Percentiles rank a stretch among this genome's conserved stretches.
Conservation (phyloP, 1,140 invertebrate genomes). For the Oryzaephilus surinamensis region DNA sequence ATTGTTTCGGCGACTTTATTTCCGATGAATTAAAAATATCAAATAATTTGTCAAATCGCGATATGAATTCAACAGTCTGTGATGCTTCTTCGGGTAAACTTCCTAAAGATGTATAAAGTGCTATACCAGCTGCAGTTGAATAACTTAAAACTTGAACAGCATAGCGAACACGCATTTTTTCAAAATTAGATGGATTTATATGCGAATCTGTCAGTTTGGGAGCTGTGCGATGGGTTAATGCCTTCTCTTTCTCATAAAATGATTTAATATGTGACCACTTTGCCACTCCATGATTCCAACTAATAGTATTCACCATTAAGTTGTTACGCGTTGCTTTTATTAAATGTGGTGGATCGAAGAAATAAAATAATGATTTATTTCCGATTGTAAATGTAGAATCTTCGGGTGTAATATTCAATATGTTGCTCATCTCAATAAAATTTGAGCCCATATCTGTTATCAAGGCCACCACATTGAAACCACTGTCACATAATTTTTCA, state of each 20-base stretch:
- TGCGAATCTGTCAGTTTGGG: conserved; percentile 24
- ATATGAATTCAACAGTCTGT: conserved; percentile 13
- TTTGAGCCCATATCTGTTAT: conserved; percentile 19
- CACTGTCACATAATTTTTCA: conserved; percentile 14
- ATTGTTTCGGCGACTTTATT: conserved; percentile 1
- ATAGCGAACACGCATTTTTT: conserved; percentile 28
- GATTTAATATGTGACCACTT: conserved; percentile 1
- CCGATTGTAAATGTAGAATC: conserved; percentile 18
- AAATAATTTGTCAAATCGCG: conserved; percentile 20
- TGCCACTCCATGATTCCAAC: conserved; percentile 1
- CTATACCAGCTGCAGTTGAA: conserved; percentile 20
- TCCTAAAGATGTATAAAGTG: conserved; percentile 16
- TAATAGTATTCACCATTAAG: conserved; percentile 16
- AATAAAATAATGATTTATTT: conserved; percentile 13
- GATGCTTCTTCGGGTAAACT: conserved; percentile 11
- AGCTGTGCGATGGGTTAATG: conserved; percentile 11
- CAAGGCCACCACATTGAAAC: no score
- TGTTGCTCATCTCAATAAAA: conserved; percentile 17
- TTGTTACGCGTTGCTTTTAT: conserved; percentile 20
- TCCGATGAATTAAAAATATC: conserved; percentile 18
- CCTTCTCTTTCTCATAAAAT: conserved; percentile 15
- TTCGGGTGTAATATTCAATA: conserved; percentile 13
- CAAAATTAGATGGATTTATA: conserved; percentile 25
- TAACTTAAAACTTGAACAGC: conserved; percentile 27
- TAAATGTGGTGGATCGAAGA: conserved; percentile 23